phyloP scores from a whole-genome alignment of 2,113 vertebrate genomes.

The Cephalopholis sonnerati region DNA sequence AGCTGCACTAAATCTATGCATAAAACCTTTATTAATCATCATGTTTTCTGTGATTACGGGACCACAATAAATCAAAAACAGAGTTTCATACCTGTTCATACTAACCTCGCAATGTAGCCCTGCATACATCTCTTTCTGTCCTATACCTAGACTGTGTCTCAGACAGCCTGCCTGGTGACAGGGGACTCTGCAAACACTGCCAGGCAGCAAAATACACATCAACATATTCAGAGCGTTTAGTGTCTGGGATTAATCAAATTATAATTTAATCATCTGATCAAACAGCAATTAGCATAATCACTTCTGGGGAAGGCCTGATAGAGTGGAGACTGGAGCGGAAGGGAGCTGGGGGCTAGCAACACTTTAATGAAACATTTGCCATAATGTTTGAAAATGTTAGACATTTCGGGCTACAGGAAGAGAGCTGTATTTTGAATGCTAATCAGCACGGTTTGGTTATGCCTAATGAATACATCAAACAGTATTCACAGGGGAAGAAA shows the following conservation, averaged over 20 bases:
- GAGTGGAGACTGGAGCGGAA: conserved; percentile 83
- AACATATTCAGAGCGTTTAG: conserved; percentile 90
- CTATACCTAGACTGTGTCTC: conserved; percentile 32
- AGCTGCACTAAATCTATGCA: conserved; percentile 69
- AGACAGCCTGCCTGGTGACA: conserved; percentile 45
- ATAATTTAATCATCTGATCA: conserved; percentile 98
- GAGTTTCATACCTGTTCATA: conserved; percentile 28
- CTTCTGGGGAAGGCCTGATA: conserved; percentile 90
- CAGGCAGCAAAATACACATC: conserved; percentile 85
- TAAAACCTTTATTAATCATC: conserved; percentile 65
- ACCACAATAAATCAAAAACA: conserved; percentile 36
- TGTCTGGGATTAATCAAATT: conserved; percentile 92
- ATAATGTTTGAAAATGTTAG: conserved; percentile 82
- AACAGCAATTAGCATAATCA: conserved; percentile 96
- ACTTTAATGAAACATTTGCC: conserved; percentile 85
- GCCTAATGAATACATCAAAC: conserved; percentile 56
- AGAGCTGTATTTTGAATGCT: conserved; percentile 62
- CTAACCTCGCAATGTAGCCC: conserved; percentile 1
- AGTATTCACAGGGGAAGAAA: conserved; percentile 38
- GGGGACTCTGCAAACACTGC: conserved; percentile 76
- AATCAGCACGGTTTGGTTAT: conserved; percentile 59
- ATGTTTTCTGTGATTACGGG: conserved; percentile 66
- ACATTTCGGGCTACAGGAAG: conserved; percentile 68
- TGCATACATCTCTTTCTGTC: conserved; percentile 20
- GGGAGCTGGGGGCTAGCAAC: conserved; percentile 83